Conservation (phyloP, 2,888 invertebrate genomes). For the Thera obeliscata region DNA sequence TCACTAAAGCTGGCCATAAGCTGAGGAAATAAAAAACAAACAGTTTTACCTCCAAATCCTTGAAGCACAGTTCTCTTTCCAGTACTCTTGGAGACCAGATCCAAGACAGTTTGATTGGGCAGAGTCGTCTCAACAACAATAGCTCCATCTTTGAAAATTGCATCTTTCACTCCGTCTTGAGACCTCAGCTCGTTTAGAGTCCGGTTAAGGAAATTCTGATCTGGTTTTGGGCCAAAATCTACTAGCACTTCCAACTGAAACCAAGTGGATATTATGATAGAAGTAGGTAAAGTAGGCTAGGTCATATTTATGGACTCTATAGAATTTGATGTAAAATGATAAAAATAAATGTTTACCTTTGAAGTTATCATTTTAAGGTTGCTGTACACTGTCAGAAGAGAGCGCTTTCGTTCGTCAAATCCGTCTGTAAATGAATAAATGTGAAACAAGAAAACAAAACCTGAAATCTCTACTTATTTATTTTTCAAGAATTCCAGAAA, state of each 20-base stretch:
- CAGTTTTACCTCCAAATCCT: constrained; percentile 88
- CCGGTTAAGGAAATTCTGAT: constrained; percentile 51
- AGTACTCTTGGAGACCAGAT: constrained; percentile 83
- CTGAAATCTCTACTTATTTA: too few relatives aligned
- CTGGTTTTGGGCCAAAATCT: constrained; percentile 62
- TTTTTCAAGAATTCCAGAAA: too few relatives aligned
- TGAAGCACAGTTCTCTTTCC: constrained; percentile 91
- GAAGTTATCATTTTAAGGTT: constrained; percentile 15
- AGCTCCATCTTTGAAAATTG: constrained; percentile 86
- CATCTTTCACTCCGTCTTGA: constrained; percentile 52
- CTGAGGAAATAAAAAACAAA: background rate
- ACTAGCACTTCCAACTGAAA: constrained; percentile 72
- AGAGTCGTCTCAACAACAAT: constrained; percentile 88
- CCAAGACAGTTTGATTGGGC: constrained; percentile 77
- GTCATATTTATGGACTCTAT: too few relatives aligned
- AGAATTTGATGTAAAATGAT: too few relatives aligned
- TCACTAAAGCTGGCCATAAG: too few relatives aligned
- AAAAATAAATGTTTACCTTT: constrained; percentile 8
- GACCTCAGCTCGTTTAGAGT: constrained; percentile 61
- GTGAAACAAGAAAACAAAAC: too few relatives aligned
- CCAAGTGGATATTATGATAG: background rate
- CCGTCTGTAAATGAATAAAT: too few relatives aligned
- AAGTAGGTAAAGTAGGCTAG: too few relatives aligned
- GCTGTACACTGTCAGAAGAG: background rate
- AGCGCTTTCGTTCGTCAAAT: too few relatives aligned